These are phyloP conservation scores for Carabus problematicus DNA, from an alignment of 2,888 invertebrate species.

Conservation along the genomic window DNA sequence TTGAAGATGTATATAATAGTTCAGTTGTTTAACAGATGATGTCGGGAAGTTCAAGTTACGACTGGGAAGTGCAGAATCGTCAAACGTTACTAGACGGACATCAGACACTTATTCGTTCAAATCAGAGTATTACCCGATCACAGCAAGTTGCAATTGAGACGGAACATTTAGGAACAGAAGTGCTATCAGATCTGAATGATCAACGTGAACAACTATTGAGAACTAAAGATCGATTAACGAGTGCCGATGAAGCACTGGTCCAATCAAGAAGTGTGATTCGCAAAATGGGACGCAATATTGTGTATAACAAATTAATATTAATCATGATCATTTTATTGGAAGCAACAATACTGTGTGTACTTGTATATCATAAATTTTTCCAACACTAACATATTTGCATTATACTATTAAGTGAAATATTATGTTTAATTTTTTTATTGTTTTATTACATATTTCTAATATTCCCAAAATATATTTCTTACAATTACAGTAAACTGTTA, in stretches of 20 bases:
- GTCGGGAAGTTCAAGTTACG: constrained; percentile 44
- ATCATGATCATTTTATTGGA: constrained; percentile 77
- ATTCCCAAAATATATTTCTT: no score
- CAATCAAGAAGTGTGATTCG: constrained; percentile 70
- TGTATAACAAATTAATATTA: constrained; percentile 78
- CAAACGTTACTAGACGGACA: constrained; percentile 65
- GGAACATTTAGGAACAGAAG: constrained; percentile 79
- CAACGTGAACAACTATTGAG: constrained; percentile 78
- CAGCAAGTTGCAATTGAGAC: constrained; percentile 80
- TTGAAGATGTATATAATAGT: no score
- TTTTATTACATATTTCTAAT: no score
- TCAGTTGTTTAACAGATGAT: constrained; percentile 23
- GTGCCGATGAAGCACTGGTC: constrained; percentile 74
- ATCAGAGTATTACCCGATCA: constrained; percentile 71
- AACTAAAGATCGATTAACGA: constrained; percentile 70
- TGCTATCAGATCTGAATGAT: constrained; percentile 75
- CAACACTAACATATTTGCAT: constrained; percentile 47
- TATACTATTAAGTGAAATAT: not conserved
- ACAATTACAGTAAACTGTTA: no score
- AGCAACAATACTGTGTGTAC: constrained; percentile 67
- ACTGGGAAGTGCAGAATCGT: constrained; percentile 66
- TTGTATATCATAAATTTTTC: constrained; percentile 71
- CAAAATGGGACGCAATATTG: constrained; percentile 71
- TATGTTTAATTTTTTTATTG: no score
- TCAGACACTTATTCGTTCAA: constrained; percentile 66